These are phyloP conservation scores for Lasioglossum albipes DNA, from an alignment of 1,140 invertebrate genomes.

Conservation along the genomic window DNA sequence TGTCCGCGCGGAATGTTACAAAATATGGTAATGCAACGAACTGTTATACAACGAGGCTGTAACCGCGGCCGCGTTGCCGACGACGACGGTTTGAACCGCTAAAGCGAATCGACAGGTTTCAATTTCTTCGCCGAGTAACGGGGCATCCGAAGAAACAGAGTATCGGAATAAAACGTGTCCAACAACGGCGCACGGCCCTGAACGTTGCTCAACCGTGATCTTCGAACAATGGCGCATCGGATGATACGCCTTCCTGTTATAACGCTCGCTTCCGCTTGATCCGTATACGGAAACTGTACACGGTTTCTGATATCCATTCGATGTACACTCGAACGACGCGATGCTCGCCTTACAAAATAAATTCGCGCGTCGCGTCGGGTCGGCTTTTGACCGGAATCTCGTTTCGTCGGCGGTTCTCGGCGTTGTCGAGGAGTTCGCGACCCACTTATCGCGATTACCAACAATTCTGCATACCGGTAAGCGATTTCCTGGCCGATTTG, in stretches of 20 bases:
- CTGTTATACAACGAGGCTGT: slow-evolving; percentile 10
- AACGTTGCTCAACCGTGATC: slow-evolving; percentile 56
- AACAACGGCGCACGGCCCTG: slow-evolving; percentile 28
- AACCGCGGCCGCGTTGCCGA: background rate
- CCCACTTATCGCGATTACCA: slow-evolving; percentile 1
- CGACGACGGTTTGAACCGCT: slow-evolving; percentile 7
- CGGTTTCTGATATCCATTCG: slow-evolving; percentile 5
- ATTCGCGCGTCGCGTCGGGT: too few relatives aligned
- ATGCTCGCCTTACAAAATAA: too few relatives aligned
- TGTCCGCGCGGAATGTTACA: background rate
- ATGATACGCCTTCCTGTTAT: slow-evolving; percentile 57
- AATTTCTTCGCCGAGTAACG: slow-evolving; percentile 17
- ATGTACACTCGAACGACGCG: background rate
- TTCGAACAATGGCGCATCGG: slow-evolving; percentile 60
- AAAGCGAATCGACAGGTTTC: slow-evolving; percentile 18
- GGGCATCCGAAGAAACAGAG: background rate
- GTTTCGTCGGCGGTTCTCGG: background rate
- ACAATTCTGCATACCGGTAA: background rate
- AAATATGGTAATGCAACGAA: slow-evolving; percentile 10
- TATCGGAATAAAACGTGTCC: slow-evolving; percentile 48
- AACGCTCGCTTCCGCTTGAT: slow-evolving; percentile 45
- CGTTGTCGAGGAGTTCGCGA: background rate
- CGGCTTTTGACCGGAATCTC: background rate
- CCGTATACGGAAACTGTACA: slow-evolving; percentile 29
- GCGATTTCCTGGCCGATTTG: slow-evolving; percentile 14